Evolutionary conservation across 2,888 invertebrate genomes (phyloP).

Genomic region (Caenorhabditis becei): DNA sequence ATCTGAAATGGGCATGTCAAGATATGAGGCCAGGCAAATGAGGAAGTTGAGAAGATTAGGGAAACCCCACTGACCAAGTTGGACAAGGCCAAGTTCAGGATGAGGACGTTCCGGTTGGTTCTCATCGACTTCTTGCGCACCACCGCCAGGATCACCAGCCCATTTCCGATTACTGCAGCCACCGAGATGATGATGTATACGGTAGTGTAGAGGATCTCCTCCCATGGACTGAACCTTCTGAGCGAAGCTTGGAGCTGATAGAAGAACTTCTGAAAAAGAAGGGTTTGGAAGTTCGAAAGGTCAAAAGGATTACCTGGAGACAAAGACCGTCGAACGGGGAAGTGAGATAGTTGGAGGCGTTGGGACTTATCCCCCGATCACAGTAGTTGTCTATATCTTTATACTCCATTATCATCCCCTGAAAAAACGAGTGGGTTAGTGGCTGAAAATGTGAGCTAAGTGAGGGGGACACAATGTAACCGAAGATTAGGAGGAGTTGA

Average conservation of each 20-base stretch:
- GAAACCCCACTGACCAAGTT: constrained; percentile 85
- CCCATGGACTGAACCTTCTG: constrained; percentile 76
- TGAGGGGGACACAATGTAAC: constrained; percentile 12
- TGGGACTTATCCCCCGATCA: constrained; percentile 67
- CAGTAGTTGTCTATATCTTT: constrained; percentile 77
- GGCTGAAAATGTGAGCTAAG: no score
- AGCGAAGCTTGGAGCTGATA: constrained; percentile 73
- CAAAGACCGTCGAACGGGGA: constrained; percentile 73
- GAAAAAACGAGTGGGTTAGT: constrained; percentile 41
- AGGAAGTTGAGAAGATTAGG: constrained; percentile 3
- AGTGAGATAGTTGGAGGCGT: constrained; percentile 57
- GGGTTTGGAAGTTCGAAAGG: background rate
- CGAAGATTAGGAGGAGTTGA: constrained; percentile 27
- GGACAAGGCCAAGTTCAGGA: constrained; percentile 89
- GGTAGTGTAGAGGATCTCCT: constrained; percentile 76
- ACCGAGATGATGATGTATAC: constrained; percentile 79
- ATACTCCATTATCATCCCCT: constrained; percentile 75
- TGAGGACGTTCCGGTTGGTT: constrained; percentile 93
- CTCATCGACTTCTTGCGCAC: constrained; percentile 89
- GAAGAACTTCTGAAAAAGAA: constrained; percentile 70
- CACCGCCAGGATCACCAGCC: constrained; percentile 84
- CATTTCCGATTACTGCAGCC: constrained; percentile 79
- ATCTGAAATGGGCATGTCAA: constrained; percentile 84
- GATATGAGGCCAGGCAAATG: background rate
- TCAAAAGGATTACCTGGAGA: constrained; percentile 64